phyloP scores from a whole-genome alignment of 2,113 vertebrate genomes.

The Oryzias woworae region DNA sequence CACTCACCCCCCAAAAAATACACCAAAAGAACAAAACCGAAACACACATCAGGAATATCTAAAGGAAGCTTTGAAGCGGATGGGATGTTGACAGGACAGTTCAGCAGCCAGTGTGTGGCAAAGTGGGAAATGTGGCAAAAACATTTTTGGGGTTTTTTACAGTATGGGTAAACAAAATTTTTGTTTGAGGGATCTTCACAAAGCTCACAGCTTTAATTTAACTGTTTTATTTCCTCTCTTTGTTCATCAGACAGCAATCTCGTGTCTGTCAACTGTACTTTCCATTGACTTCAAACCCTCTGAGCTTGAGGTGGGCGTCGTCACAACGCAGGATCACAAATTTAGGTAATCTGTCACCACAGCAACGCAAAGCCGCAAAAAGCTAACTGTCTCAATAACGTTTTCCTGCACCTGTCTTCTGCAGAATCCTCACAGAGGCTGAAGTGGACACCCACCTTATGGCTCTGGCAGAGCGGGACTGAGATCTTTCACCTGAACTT shows the following conservation, averaged over 20 bases:
- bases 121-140: too few relatives aligned
- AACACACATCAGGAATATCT: too few relatives aligned
- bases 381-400: not conserved
- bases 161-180: too few relatives aligned
- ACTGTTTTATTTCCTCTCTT: not conserved
- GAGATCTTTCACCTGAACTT: conserved; percentile 61
- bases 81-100: too few relatives aligned
- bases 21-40: too few relatives aligned
- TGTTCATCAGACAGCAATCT: conserved; percentile 87
- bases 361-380: not conserved
- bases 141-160: too few relatives aligned
- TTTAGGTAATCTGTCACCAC: conserved; percentile 80
- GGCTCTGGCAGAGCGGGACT: conserved; percentile 93
- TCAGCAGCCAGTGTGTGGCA: too few relatives aligned
- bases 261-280: conserved; percentile 92
- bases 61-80: too few relatives aligned
- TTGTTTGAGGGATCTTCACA: too few relatives aligned
- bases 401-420: conserved; percentile 15
- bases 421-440: conserved; percentile 91
- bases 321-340: conserved; percentile 91
- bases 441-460: conserved; percentile 92
- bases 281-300: conserved; percentile 98
- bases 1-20: too few relatives aligned
- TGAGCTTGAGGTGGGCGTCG: conserved; percentile 93
- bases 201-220: too few relatives aligned